Conservation (phyloP, 1,140 invertebrate species). For the Diploscapter pachys region DNA sequence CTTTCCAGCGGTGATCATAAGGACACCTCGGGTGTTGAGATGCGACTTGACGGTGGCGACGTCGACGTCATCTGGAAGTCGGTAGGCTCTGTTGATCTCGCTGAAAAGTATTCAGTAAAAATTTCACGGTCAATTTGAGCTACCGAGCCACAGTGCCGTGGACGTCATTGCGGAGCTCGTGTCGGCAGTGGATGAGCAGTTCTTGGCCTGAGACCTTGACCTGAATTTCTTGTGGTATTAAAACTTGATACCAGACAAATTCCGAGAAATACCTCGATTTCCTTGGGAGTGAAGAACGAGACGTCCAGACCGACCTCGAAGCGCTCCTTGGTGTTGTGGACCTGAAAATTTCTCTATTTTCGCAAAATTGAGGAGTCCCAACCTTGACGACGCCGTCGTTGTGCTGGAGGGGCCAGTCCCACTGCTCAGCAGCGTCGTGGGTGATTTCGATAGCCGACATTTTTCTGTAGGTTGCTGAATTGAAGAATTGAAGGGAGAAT, state of each 20-base stretch:
- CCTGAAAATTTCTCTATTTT: conserved; percentile 7
- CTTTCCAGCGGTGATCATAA: conserved; percentile 52
- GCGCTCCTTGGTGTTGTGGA: conserved; percentile 41
- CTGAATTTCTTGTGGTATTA: too few relatives aligned
- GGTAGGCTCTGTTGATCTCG: conserved; percentile 52
- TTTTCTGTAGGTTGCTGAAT: not conserved
- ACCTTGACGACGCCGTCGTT: conserved; percentile 42
- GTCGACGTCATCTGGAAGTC: conserved; percentile 54
- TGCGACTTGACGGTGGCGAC: conserved; percentile 49
- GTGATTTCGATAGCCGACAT: conserved; percentile 33
- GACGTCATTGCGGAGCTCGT: conserved; percentile 43
- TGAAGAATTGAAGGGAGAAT: too few relatives aligned
- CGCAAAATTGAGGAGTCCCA: not conserved
- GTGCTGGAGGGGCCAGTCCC: conserved; percentile 42
- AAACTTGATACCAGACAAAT: too few relatives aligned
- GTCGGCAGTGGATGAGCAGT: conserved; percentile 17
- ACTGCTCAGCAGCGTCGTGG: conserved; percentile 33
- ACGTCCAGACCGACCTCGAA: conserved; percentile 43
- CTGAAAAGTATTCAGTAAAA: too few relatives aligned
- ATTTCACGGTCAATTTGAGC: too few relatives aligned
- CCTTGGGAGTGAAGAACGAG: conserved; percentile 42
- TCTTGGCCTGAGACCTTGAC: conserved; percentile 1
- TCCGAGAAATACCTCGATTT: conserved; percentile 24
- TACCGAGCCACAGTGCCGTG: conserved; percentile 49
- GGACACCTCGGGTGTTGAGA: conserved; percentile 47